Conservation (phyloP, 2,888 invertebrate species). For the Portevinia maculata region DNA sequence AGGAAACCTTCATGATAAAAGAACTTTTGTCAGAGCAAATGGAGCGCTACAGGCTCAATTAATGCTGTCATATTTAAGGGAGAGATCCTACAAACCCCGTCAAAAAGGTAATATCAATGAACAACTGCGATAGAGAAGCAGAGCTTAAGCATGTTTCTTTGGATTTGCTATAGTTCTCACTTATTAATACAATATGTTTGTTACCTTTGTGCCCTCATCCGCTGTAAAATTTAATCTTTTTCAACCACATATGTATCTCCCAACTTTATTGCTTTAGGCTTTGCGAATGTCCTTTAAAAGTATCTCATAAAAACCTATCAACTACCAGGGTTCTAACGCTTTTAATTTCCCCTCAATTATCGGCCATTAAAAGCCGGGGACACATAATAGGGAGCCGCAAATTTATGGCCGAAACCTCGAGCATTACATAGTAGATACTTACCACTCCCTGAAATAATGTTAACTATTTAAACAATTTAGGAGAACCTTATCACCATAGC, state of each 20-base stretch:
- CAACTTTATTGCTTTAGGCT: not conserved
- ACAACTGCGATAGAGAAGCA: too few species aligned
- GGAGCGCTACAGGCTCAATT: too few species aligned
- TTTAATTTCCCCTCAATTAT: conserved; percentile 52
- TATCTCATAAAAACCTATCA: conserved; percentile 26
- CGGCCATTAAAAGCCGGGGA: conserved; percentile 29
- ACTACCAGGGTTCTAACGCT: conserved; percentile 10
- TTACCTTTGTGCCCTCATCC: too few species aligned
- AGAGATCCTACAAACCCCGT: too few species aligned
- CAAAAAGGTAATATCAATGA: too few species aligned
- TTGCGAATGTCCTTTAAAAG: conserved; percentile 10
- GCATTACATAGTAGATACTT: not conserved
- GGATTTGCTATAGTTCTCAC: too few species aligned
- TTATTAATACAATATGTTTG: too few species aligned
- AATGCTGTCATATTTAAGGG: too few species aligned
- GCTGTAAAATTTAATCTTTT: too few species aligned
- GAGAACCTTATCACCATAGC: conserved; percentile 23
- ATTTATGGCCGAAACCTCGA: conserved; percentile 27
- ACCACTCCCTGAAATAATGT: conserved; percentile 44
- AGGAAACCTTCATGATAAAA: too few species aligned
- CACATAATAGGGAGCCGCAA: conserved; percentile 4
- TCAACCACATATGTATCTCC: conserved; percentile 18
- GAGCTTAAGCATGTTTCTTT: too few species aligned
- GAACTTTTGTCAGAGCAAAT: too few species aligned
- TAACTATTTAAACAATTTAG: conserved; percentile 56